Base-by-base conservation (phyloP, 2,888 invertebrate species). In the Drosophila mayaguana region DNA sequence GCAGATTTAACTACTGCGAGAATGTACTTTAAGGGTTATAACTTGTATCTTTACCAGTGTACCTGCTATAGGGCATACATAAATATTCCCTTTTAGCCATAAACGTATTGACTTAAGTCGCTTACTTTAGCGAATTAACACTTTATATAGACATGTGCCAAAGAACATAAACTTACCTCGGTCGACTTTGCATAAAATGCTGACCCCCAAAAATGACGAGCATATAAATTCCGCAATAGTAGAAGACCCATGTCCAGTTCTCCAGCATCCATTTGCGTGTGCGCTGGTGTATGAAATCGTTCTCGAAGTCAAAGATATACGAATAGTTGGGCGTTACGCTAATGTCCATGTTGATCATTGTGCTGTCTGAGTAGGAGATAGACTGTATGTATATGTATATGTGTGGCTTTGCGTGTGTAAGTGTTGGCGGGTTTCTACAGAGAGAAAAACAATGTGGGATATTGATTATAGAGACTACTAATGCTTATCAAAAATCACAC, bases 201-300 rank as follows among this genome's bases (percentile, higher is more conserved):
- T 98, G 98, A 53, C 98, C 98, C 76, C 96, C 96, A 93, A 98
- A 99, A 90, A 99, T 97, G 75, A 98, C 94, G 75, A 97, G 95
- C 96, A 99, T 97, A 93, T 99, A 99, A 80, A 97, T 94, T 78
- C 97, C 97, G 78, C 97, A 95, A 63, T 94, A 94, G 81, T 98
- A 97, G 93, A 98, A 97, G 63, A 97, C 97, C 91, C 96, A 95
- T 66, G 97, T 97, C 99, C 99, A 99, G 93, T 99, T 97, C 90
- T 97, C 96, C 81, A 96, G 95, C 98, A 99, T 99, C 98, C 98
- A 99, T 93, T 96, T 95, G 92, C 96, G 95, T 86, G 97, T 97
- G 85, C 96, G 95, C 89, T 96, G 95, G 91, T 98, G 97, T 91
- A 97, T 97, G 93, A 98, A 99, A 92, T 97, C 96, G 92, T 96